Base-by-base conservation (phyloP, 2,113 vertebrate genomes). In the Ptilonorhynchus violaceus region DNA sequence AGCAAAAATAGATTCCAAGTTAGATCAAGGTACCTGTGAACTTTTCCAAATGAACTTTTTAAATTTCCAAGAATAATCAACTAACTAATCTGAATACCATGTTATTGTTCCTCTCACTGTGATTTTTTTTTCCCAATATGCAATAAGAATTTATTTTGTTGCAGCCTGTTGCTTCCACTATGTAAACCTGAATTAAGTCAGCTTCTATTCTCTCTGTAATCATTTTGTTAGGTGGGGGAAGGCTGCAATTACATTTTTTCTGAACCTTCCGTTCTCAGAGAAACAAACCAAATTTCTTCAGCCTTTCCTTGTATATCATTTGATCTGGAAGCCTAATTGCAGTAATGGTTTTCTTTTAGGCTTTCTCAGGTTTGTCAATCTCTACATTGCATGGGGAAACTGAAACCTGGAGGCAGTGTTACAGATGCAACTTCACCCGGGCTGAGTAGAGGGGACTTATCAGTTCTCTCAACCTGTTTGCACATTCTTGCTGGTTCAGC, bases 41-140 rank as follows among this genome's bases (percentile, higher is more conserved):
- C 6, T 37, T 84, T 55, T 55, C 15, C 16, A 84, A 50, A 60
- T 7, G 7, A 55, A 9, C 15, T 33, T 69, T 66, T 56, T 30
- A 66, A 60, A 79, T 66, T 35, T 79, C 35, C 28, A 60, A 50
- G 20, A 53, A 37, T 17, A 4, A 33, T 37, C 33, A 66, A 0
- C 2, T 7, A 66, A 0, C 2, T 7, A 50, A 21, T 22, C 15
- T 79, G 24, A 21, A 75, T 10, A 15, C 2, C 4, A 52, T 28
- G 5, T 49, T 69, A 47, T 42, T 69, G 2, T 35, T 50, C 7
- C 53, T 77, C 16, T 47, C 11, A 15, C 24, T 56, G 15, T 46
- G 20, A 69, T 9, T 66, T 84, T 75, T 75, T 78, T 77, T 33
- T 13, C 23, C 4, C 28, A 25, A 8, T 25, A 22, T 33, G 10